phyloP scores from a whole-genome alignment of 2,113 vertebrate species.

The Pterocles burchelli region DNA sequence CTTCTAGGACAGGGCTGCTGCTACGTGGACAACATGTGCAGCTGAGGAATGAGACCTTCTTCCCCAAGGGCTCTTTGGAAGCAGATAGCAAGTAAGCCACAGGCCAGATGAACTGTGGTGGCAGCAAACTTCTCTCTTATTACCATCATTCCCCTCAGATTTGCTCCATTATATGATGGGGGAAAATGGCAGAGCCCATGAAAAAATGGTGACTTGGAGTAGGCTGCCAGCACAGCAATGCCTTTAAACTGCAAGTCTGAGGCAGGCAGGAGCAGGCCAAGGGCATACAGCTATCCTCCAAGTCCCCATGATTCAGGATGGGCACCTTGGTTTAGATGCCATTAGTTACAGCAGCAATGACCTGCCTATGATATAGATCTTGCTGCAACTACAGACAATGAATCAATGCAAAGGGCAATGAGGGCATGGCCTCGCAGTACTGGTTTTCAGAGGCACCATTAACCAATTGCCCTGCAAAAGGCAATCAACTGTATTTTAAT shows the following conservation, averaged over 20 bases:
- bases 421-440: not conserved
- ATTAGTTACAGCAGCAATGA: not conserved
- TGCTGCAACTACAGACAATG: not conserved
- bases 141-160: accelerated
- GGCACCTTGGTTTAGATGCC: not conserved
- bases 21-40: not conserved
- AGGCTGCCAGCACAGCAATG: not conserved
- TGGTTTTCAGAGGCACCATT: not conserved
- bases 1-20: not conserved
- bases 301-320: not conserved
- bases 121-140: not conserved
- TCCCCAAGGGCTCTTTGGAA: not conserved
- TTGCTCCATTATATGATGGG: not conserved
- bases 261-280: not conserved
- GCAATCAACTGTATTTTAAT: not conserved
- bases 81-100: not conserved
- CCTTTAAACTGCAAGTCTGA: not conserved
- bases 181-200: not conserved
- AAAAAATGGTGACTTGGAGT: not conserved
- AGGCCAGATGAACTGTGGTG: not conserved
- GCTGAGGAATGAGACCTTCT: not conserved
- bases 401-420: not conserved
- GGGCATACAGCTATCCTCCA: not conserved
- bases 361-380: not conserved
- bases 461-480: not conserved